Percentiles rank a stretch among this genome's conserved stretches.
Conservation (phyloP, 2,113 vertebrate genomes). For the Trochalopteron elliotii region DNA sequence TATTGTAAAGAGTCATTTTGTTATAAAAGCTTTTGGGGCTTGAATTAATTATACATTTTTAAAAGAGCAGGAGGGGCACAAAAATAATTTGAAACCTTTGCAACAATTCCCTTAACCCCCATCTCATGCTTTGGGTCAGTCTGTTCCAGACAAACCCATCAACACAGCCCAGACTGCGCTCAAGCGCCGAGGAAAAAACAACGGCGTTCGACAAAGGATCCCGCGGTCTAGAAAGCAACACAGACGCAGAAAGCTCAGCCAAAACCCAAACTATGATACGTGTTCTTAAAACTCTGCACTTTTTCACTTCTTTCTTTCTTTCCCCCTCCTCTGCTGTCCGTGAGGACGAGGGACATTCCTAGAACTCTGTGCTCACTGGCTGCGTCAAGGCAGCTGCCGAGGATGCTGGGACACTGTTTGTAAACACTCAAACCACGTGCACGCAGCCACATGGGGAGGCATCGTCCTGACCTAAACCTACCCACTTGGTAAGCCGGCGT, state of each 20-base stretch:
- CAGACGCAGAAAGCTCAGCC: conserved; percentile 11
- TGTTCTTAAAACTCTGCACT: background rate
- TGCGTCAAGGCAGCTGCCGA: conserved; percentile 18
- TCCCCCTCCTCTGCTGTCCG: fast-evolving
- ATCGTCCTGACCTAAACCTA: conserved; percentile 20
- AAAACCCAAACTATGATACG: background rate
- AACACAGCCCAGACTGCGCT: background rate
- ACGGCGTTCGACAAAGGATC: background rate
- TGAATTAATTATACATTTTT: background rate
- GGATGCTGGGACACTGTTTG: conserved; percentile 53
- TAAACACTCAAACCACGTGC: conserved; percentile 54
- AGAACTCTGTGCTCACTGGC: conserved; percentile 10
- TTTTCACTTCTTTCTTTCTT: background rate
- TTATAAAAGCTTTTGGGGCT: background rate
- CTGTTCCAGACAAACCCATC: background rate
- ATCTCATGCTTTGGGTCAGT: background rate
- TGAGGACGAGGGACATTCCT: background rate
- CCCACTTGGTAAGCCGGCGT: background rate
- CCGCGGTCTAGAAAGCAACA: background rate
- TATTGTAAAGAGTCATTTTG: background rate
- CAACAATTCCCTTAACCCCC: background rate
- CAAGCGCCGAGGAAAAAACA: fast-evolving
- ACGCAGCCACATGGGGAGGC: conserved; percentile 42
- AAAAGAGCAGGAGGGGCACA: background rate
- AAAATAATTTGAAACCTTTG: background rate